These are phyloP conservation scores for Tachuris rubrigastra DNA, from an alignment of 2,113 vertebrate species.

Conservation along the genomic window DNA sequence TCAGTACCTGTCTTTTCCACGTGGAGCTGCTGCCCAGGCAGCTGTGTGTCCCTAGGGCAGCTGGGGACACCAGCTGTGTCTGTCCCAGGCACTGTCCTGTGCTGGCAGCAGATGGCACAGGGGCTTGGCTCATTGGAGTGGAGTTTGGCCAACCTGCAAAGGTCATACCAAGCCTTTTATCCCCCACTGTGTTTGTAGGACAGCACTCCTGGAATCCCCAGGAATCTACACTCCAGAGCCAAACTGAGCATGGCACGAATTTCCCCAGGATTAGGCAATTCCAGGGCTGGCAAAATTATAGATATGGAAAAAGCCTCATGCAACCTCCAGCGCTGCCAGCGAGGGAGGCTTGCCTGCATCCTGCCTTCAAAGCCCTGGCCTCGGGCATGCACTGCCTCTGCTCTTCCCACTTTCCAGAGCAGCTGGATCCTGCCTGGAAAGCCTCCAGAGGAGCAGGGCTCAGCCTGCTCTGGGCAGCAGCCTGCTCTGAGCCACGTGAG, in stretches of 20 bases:
- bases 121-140: background rate
- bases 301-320: background rate
- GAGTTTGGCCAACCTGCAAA: background rate
- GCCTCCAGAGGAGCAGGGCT: background rate
- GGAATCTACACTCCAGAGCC: background rate
- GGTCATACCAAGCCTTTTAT: background rate
- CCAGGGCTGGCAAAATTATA: background rate
- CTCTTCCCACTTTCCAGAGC: background rate
- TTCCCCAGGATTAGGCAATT: background rate
- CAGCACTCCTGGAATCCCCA: background rate
- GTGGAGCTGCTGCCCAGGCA: background rate
- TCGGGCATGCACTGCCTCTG: background rate
- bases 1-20: background rate
- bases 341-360: background rate
- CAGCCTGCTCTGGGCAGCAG: fast-evolving
- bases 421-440: fast-evolving
- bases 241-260: background rate
- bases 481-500: fast-evolving
- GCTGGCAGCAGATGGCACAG: background rate
- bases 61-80: background rate
- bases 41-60: background rate
- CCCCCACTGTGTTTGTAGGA: background rate
- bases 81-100: background rate
- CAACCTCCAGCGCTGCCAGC: fast-evolving
- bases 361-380: background rate